A percentile compares a stretch with the other conserved stretches of the same genome.
phyloP scores from a whole-genome alignment of 2,797 vertebrate genomes.

The Halcyon smyrnensis region DNA sequence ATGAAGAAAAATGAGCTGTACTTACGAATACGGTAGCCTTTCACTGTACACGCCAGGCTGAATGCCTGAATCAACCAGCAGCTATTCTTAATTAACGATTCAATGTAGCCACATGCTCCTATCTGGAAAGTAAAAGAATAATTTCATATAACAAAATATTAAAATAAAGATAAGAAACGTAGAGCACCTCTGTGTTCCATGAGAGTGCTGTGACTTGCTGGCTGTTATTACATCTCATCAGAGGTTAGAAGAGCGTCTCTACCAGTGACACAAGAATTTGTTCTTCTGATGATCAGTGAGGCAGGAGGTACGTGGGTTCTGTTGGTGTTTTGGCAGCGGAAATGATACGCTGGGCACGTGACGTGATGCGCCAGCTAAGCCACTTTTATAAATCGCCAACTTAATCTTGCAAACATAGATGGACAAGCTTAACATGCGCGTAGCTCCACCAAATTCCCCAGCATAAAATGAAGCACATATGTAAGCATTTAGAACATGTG shows the following conservation, averaged over 20 bases:
- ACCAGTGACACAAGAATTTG: not conserved
- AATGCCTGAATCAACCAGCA: constrained; percentile 96
- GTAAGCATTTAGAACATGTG: constrained; percentile 46
- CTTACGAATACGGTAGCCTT: constrained; percentile 89
- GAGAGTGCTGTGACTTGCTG: not conserved
- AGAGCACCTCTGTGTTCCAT: not conserved
- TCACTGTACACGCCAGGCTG: constrained; percentile 95
- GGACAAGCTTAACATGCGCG: not conserved
- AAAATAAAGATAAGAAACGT: not conserved
- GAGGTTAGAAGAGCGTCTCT: not conserved
- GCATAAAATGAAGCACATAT: constrained; percentile 39
- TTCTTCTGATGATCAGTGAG: not conserved
- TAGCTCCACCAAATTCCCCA: constrained; percentile 24
- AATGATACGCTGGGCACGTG: not conserved
- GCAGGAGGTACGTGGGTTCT: not conserved
- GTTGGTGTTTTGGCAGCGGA: not conserved
- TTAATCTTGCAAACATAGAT: constrained; percentile 1
- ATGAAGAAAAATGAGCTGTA: not conserved
- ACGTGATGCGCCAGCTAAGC: not conserved
- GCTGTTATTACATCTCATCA: not conserved
- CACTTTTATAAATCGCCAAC: not conserved
- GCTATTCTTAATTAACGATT: constrained; percentile 81
- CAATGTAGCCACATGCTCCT: constrained; percentile 94
- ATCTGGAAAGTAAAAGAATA: constrained; percentile 83
- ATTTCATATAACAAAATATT: not conserved